Evolutionary conservation across 2,888 invertebrate species (phyloP).

Genomic region (Lepetodrilus schrolli): DNA sequence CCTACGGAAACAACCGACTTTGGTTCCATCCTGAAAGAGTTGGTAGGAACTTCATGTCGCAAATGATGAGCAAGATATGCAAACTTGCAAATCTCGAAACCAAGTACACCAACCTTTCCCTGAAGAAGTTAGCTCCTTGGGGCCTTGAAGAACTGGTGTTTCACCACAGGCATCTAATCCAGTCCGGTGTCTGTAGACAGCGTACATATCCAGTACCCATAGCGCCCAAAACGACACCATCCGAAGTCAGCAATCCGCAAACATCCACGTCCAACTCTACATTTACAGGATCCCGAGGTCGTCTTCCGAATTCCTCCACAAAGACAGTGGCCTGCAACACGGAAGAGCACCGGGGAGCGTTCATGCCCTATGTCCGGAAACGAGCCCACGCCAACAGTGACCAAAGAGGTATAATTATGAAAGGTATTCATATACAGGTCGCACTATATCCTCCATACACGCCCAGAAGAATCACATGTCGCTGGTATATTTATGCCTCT

Average conservation of each 20-base stretch:
- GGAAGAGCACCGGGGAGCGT: not conserved
- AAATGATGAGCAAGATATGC: constrained; percentile 20
- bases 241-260: not conserved
- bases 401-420: not conserved
- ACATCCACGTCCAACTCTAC: not conserved
- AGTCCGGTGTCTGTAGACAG: not conserved
- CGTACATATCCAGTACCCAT: not conserved
- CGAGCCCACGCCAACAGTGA: not conserved
- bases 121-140: constrained; percentile 16
- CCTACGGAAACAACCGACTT: not conserved
- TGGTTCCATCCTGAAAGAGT: constrained; percentile 26
- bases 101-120: constrained; percentile 5
- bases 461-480: no score
- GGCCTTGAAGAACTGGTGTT: not conserved
- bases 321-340: not conserved
- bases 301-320: not conserved
- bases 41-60: constrained; percentile 26
- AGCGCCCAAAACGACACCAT: not conserved
- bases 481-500: no score
- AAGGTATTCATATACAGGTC: no score
- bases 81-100: not conserved
- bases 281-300: not conserved
- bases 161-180: not conserved
- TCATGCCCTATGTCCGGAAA: not conserved
- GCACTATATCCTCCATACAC: no score